Conservation (phyloP, 2,888 invertebrate species). For the Phyto melanocephala region DNA sequence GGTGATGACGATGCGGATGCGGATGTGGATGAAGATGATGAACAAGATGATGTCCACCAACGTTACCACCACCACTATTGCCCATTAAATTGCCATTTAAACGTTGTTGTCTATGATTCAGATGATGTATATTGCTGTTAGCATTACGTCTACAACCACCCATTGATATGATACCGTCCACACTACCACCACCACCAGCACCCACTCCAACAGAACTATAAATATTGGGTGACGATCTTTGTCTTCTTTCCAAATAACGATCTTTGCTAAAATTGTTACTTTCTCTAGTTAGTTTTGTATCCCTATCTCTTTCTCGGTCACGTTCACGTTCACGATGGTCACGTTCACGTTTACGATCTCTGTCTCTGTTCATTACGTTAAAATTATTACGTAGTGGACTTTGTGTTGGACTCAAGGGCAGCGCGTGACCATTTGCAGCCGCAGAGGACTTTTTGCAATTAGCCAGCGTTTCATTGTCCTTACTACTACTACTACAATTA, state of each 20-base stretch:
- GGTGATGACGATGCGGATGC: conserved; percentile 53
- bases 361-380: conserved; percentile 39
- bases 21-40: conserved; percentile 66
- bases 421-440: conserved; percentile 73
- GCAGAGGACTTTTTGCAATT: conserved; percentile 70
- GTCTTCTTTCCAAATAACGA: conserved; percentile 54
- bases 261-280: conserved; percentile 50
- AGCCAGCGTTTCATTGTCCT: conserved; percentile 71
- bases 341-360: conserved; percentile 57
- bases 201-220: conserved; percentile 36
- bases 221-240: conserved; percentile 41
- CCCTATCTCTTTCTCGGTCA: conserved; percentile 50
- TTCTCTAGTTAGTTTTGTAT: conserved; percentile 16
- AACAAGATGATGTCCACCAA: conserved; percentile 61
- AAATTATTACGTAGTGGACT: conserved; percentile 41
- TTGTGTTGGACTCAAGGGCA: conserved; percentile 71
- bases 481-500: conserved; percentile 23
- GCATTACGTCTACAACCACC: conserved; percentile 48
- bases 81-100: conserved; percentile 45
- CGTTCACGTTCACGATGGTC: conserved; percentile 53
- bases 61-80: conserved; percentile 30
- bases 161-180: conserved; percentile 23
- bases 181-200: conserved; percentile 19
- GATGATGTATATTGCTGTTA: conserved; percentile 42
- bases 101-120: conserved; percentile 54